Evolutionary conservation across 2,888 invertebrate genomes (phyloP), one percentile per base, ranked within the genome.

Genomic region (Oxystoma pomonae): DNA sequence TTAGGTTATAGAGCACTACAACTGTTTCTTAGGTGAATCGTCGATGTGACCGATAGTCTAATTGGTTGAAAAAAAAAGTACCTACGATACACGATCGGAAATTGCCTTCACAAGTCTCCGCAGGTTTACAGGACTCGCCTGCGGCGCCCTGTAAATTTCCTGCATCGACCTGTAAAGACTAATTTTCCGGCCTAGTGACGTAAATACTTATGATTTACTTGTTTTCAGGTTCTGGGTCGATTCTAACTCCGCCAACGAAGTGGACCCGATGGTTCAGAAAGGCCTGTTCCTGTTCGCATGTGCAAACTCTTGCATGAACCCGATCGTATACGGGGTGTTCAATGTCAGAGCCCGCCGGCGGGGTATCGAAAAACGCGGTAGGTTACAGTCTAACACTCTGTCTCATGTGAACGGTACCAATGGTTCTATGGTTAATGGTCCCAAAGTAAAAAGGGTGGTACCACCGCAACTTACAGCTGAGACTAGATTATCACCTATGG

Each of bases 301-400:
- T 71, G 94, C 96, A 50, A 98, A 98, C 80, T 96, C 96, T 1
- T 96, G 96, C 78, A 92, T 96, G 81, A 96, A 98, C 82, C 98
- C 98, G 1, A 89, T 98, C 67, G 96, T 98, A 20, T 98, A 98
- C 77, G 97, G 97, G 0, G 85, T 87, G 16, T 95, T 93, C 78
- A 92, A 93, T 79, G 90, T 92, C 70, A 82, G 90, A 18, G 83
- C 85, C 76, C 78, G 83, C 19, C 70, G 76, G 61, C 72, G 69
- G 35, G 70, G 67, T 50, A 80, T 80, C 77, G 81, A 80, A 76
- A 80, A 80, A 70, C 75, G n/a, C n/a, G n/a, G n/a, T 35, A 35
- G 35, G 12, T 35, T 35, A 35, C 35, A 3, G 12, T 35, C 35
- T 7, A 35, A 35, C 3, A 35, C 35, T 35, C 35, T 35, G 35